A percentile compares a stretch with the other conserved stretches of the same genome.
Conservation (phyloP, 2,113 vertebrate species). For the Symphodus melops region DNA sequence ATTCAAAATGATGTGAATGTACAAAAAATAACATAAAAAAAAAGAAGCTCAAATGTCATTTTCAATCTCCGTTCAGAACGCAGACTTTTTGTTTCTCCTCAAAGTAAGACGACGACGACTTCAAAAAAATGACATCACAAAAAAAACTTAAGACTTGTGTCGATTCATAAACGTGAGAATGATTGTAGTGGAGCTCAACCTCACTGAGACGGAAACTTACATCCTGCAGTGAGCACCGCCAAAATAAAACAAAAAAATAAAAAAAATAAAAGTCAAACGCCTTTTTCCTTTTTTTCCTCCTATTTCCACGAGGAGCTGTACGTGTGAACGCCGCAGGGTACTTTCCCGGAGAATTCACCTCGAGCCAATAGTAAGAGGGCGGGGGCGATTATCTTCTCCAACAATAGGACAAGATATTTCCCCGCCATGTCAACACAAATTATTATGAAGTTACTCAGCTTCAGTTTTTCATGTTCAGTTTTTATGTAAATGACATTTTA, state of each 20-base stretch:
- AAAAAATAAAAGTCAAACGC: background rate
- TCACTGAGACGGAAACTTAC: background rate
- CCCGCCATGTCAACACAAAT: too few species aligned
- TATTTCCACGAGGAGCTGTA: too few species aligned
- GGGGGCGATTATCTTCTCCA: too few species aligned
- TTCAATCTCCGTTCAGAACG: background rate
- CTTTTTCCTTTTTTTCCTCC: too few species aligned
- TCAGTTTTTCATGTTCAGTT: too few species aligned
- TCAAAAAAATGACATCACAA: background rate
- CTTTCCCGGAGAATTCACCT: too few species aligned
- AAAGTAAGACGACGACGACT: background rate
- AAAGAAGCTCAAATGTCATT: background rate
- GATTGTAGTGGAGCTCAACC: background rate
- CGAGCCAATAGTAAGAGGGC: too few species aligned
- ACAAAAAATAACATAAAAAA: background rate
- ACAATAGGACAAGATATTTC: too few species aligned
- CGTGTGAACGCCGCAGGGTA: too few species aligned
- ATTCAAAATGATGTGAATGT: slow-evolving; percentile 5
- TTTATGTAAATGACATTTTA: too few species aligned
- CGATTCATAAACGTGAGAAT: slow-evolving; percentile 9
- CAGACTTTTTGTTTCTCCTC: background rate
- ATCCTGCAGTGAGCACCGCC: background rate
- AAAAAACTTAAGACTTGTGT: slow-evolving; percentile 44
- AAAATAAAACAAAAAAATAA: background rate
- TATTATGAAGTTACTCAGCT: too few species aligned